phyloP scores from a whole-genome alignment of 2,113 vertebrate species.

The Psettodes erumei region DNA sequence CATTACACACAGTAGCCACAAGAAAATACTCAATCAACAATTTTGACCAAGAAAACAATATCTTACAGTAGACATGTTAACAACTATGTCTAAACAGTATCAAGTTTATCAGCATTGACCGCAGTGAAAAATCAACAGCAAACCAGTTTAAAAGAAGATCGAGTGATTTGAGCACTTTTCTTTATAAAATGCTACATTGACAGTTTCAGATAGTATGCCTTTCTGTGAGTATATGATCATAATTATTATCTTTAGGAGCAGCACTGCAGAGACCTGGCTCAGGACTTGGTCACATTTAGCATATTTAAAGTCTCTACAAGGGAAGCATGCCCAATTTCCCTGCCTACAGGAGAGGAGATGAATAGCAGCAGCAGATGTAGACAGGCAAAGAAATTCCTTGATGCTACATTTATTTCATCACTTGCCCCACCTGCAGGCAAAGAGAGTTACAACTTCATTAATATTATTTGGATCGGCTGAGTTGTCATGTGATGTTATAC shows the following conservation, averaged over 20 bases:
- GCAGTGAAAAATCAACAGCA: not conserved
- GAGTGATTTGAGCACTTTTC: not conserved
- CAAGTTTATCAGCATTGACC: not conserved
- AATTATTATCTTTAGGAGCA: not conserved
- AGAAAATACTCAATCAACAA: not conserved
- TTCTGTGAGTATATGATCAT: not conserved
- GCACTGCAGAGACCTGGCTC: not conserved
- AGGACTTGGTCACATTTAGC: not conserved
- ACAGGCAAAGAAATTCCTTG: too few species aligned
- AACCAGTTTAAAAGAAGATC: not conserved
- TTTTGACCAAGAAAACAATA: not conserved
- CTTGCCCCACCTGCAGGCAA: not conserved
- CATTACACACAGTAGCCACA: conserved; percentile 2
- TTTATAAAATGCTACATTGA: not conserved
- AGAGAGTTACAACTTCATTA: not conserved
- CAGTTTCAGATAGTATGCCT: not conserved
- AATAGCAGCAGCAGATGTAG: not conserved
- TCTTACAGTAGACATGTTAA: conserved; percentile 7
- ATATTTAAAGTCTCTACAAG: not conserved
- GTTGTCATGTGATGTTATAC: not conserved
- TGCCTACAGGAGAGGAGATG: not conserved
- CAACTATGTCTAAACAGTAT: not conserved
- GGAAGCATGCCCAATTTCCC: not conserved
- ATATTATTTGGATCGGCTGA: not conserved
- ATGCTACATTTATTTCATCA: too few species aligned